Percentiles rank a stretch among this genome's conserved stretches.
Evolutionary conservation across 2,888 invertebrate genomes (phyloP).

Genomic region (Diaperis boleti): DNA sequence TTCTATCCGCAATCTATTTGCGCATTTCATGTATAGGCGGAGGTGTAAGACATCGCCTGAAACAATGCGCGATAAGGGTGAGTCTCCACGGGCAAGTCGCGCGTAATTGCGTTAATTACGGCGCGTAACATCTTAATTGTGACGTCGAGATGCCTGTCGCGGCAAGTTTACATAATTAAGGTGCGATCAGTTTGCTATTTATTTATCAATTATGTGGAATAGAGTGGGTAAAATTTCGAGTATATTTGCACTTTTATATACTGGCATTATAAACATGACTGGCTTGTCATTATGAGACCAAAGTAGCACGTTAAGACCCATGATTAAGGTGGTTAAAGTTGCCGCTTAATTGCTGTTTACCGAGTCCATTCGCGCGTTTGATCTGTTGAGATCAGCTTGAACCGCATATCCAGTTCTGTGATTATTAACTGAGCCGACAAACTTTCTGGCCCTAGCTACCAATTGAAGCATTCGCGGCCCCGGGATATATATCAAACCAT

Average conservation of each 20-base stretch:
- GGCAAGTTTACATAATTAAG: slow-evolving; percentile 17
- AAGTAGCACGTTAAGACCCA: slow-evolving; percentile 66
- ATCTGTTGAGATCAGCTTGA: slow-evolving; percentile 63
- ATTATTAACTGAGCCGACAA: slow-evolving; percentile 64
- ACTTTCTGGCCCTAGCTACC: slow-evolving; percentile 64
- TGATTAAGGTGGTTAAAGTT: slow-evolving; percentile 66
- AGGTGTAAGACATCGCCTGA: slow-evolving; percentile 21
- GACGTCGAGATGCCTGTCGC: slow-evolving; percentile 19
- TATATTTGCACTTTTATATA: slow-evolving; percentile 49
- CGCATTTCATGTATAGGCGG: slow-evolving; percentile 15
- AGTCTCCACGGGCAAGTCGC: slow-evolving; percentile 5
- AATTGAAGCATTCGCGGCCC: slow-evolving; percentile 61
- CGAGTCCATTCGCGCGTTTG: slow-evolving; percentile 66
- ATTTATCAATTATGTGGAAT: slow-evolving; percentile 42
- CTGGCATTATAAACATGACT: slow-evolving; percentile 61
- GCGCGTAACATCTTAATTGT: slow-evolving; percentile 13
- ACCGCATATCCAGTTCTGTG: slow-evolving; percentile 64
- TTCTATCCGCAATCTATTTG: slow-evolving; percentile 31
- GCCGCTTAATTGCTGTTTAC: slow-evolving; percentile 67
- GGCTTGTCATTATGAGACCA: slow-evolving; percentile 65
- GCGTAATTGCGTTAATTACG: slow-evolving; percentile 23
- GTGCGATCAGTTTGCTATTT: slow-evolving; percentile 30
- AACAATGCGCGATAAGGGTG: slow-evolving; percentile 6
- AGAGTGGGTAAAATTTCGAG: slow-evolving; percentile 42
- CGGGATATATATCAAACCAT: slow-evolving; percentile 63